These are phyloP conservation scores for Tympanoctomys barrerae DNA, from an alignment of 2,797 vertebrate species.

Conservation along the genomic window DNA sequence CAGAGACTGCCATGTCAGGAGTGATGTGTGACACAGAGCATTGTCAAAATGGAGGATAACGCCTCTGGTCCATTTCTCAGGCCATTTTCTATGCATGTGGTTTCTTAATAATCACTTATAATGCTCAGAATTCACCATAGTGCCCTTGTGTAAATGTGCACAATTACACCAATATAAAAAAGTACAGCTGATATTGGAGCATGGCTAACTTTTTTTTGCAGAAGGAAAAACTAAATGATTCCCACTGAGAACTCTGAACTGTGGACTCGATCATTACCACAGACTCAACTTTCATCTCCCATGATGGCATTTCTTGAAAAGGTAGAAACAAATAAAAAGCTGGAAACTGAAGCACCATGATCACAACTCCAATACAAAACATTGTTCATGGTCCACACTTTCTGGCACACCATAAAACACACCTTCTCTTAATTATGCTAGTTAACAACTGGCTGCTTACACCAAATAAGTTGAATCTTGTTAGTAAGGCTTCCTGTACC, in stretches of 20 bases:
- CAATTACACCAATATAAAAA: neutral
- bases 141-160: neutral
- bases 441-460: neutral
- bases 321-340: neutral
- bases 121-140: neutral
- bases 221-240: neutral
- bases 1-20: neutral
- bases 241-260: neutral
- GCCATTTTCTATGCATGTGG: neutral
- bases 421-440: neutral
- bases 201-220: neutral
- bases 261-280: neutral
- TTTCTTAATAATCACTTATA: neutral
- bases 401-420: neutral
- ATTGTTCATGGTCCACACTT: neutral
- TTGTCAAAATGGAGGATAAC: neutral
- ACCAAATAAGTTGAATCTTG: neutral
- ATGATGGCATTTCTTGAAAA: neutral
- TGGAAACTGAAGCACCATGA: neutral
- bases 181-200: neutral
- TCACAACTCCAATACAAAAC: neutral
- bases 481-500: neutral
- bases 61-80: neutral
- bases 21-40: neutral
- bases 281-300: neutral